These are phyloP conservation scores for Dendrolimus kikuchii DNA, from an alignment of 1,140 invertebrate genomes.

Conservation along the genomic window DNA sequence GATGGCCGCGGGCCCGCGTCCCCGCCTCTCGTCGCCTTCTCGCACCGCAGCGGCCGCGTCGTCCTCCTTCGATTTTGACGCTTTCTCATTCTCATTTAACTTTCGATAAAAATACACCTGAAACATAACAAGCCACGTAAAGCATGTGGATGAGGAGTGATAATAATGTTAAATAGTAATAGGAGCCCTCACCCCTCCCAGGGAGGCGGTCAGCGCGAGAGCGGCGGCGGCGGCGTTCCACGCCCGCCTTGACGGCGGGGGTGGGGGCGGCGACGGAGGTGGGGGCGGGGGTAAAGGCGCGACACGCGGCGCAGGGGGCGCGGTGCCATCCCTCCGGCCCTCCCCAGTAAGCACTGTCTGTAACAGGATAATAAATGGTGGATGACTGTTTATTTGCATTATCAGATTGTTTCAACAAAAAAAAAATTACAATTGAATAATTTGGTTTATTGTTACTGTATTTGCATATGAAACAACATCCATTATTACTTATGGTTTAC, in stretches of 20 bases:
- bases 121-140: no score
- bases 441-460: no score
- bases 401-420: no score
- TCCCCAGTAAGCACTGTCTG: constrained; percentile 4
- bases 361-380: not conserved
- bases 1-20: constrained; percentile 12
- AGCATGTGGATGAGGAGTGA: no score
- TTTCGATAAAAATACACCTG: constrained; percentile 30
- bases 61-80: not conserved
- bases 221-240: constrained; percentile 23
- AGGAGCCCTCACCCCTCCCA: no score
- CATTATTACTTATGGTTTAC: constrained; percentile 41
- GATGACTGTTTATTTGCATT: not conserved
- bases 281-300: constrained; percentile 4
- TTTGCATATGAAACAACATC: constrained; percentile 93
- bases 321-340: constrained; percentile 2
- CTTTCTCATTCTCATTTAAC: constrained; percentile 13
- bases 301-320: not conserved
- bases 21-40: no score
- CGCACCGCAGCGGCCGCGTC: constrained; percentile 1
- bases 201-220: constrained; percentile 23
- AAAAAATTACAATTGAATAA: no score
- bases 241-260: constrained; percentile 15
- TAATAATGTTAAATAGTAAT: no score
- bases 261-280: constrained; percentile 10